Conservation (phyloP, 2,888 invertebrate genomes). For the Drosophila koepferae region DNA sequence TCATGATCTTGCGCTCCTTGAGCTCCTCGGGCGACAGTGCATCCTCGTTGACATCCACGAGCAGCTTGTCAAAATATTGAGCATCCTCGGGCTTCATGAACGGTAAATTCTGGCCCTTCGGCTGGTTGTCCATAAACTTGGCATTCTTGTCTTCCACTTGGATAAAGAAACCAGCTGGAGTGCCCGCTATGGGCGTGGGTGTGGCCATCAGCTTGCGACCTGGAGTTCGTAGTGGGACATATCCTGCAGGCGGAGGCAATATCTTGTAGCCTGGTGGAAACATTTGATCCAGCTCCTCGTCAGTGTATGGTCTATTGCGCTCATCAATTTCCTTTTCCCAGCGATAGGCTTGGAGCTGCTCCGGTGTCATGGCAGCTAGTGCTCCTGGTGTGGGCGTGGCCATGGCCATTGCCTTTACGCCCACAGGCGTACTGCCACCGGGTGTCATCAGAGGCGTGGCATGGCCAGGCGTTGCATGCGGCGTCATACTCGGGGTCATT, state of each 20-base stretch:
- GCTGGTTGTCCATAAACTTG: constrained; percentile 97
- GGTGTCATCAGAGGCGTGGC: constrained; percentile 91
- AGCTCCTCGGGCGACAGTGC: constrained; percentile 97
- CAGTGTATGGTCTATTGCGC: constrained; percentile 97
- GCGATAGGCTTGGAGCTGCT: constrained; percentile 98
- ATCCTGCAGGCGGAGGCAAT: constrained; percentile 97
- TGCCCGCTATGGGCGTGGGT: constrained; percentile 97
- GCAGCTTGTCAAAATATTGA: constrained; percentile 99
- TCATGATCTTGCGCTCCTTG: constrained; percentile 99
- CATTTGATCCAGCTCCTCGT: constrained; percentile 98
- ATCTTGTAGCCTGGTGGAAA: constrained; percentile 99
- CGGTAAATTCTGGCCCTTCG: constrained; percentile 97
- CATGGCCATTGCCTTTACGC: constrained; percentile 98
- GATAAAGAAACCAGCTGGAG: constrained; percentile 97
- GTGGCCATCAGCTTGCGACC: constrained; percentile 99
- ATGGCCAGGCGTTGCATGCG: constrained; percentile 90
- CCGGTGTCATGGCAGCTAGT: constrained; percentile 99
- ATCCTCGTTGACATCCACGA: constrained; percentile 99
- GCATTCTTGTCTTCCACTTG: constrained; percentile 95
- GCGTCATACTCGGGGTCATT: constrained; percentile 90
- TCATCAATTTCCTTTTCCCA: constrained; percentile 99
- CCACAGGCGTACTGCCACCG: constrained; percentile 94
- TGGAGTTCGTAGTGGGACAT: constrained; percentile 98
- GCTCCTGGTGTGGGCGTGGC: constrained; percentile 99
- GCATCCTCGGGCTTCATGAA: constrained; percentile 99